A percentile compares a stretch with the other conserved stretches of the same genome.
Evolutionary conservation across 2,113 vertebrate genomes (phyloP).

Genomic region (Antechinus flavipes): DNA sequence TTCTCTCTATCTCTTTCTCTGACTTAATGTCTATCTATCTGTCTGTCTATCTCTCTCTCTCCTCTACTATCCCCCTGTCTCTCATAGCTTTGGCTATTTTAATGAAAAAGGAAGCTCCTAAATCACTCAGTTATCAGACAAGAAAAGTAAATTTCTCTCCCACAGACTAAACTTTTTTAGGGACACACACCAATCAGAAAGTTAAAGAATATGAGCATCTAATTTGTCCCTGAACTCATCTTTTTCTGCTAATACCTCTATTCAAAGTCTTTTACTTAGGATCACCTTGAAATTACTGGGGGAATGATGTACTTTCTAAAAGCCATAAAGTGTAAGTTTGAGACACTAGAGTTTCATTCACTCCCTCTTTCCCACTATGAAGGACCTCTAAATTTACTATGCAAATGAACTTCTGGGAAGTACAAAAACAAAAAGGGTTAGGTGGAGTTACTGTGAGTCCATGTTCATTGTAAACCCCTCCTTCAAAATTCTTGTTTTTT

Average conservation of each 20-base stretch:
- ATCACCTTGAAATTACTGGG: not conserved
- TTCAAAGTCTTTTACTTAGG: not conserved
- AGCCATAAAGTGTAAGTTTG: not conserved
- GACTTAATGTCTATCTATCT: not conserved
- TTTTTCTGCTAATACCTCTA: not conserved
- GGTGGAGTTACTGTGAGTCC: not conserved
- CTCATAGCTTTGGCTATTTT: not conserved
- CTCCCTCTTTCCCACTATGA: not conserved
- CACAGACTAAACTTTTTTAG: not conserved
- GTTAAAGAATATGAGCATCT: not conserved
- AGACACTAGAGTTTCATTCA: not conserved
- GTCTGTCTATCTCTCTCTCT: not conserved
- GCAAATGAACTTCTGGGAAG: not conserved
- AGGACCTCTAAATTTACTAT: not conserved
- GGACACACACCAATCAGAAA: not conserved
- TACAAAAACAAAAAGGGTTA: not conserved
- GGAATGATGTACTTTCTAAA: not conserved
- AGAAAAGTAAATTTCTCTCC: not conserved
- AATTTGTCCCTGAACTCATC: not conserved
- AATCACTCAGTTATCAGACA: not conserved
- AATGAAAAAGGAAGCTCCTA: not conserved
- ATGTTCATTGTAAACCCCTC: not conserved
- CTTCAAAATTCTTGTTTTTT: not conserved
- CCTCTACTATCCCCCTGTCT: not conserved
- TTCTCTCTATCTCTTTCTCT: not conserved